phyloP scores from a whole-genome alignment of 2,888 invertebrate species.

The Drymonia ruficornis region DNA sequence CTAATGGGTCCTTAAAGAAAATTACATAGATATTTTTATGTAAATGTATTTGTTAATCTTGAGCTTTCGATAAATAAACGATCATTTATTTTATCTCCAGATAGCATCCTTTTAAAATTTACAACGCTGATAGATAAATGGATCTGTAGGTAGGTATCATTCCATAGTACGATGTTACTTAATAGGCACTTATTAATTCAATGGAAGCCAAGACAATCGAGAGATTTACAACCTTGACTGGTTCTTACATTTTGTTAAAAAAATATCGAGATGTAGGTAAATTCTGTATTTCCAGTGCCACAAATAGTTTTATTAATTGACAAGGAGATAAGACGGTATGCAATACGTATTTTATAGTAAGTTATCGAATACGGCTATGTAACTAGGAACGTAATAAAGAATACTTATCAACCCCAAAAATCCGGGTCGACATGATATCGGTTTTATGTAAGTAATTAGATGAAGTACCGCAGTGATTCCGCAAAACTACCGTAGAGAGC shows the following conservation, averaged over 20 bases:
- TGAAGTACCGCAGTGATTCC: too few relatives aligned
- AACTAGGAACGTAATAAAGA: too few relatives aligned
- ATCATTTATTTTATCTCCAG: background rate
- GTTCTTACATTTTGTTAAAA: too few relatives aligned
- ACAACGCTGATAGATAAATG: background rate
- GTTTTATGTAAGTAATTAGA: background rate
- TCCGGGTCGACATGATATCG: too few relatives aligned
- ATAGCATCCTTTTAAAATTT: background rate
- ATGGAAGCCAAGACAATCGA: background rate
- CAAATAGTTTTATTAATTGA: background rate
- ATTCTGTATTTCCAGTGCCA: background rate
- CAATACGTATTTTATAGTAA: background rate
- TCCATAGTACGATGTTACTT: background rate
- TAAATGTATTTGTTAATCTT: background rate
- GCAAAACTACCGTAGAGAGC: too few relatives aligned
- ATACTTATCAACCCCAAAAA: too few relatives aligned
- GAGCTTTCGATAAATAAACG: background rate
- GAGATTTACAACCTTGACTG: too few relatives aligned
- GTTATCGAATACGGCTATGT: background rate
- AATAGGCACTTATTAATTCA: background rate
- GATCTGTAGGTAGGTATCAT: background rate
- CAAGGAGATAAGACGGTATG: background rate
- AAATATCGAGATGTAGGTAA: too few relatives aligned
- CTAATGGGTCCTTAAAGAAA: too few relatives aligned
- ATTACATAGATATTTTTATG: too few relatives aligned